Evolutionary conservation across 2,113 vertebrate species (phyloP).

Genomic region (Smithornis capensis): DNA sequence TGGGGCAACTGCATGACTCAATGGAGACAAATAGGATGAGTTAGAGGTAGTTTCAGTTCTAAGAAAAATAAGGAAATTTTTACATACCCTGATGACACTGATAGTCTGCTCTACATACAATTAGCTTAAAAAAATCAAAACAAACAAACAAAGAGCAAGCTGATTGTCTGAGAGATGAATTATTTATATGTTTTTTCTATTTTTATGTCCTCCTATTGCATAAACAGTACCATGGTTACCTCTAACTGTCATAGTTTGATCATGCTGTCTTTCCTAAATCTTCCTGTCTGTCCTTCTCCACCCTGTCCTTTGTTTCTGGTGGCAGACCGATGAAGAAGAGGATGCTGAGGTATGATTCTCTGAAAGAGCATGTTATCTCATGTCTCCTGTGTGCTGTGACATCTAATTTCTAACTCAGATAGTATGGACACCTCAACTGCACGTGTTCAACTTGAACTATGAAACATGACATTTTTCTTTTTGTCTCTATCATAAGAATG

Average conservation of each 20-base stretch:
- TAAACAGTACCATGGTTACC: slow-evolving; percentile 20
- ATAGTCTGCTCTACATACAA: background rate
- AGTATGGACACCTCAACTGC: background rate
- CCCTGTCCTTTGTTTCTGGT: slow-evolving; percentile 57
- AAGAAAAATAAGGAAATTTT: background rate
- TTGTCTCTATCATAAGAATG: background rate
- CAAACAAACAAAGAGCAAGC: background rate
- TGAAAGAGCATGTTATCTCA: slow-evolving; percentile 36
- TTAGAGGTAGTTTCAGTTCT: background rate
- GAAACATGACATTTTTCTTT: slow-evolving; percentile 17
- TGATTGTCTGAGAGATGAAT: background rate
- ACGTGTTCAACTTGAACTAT: background rate
- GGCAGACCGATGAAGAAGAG: slow-evolving; percentile 92
- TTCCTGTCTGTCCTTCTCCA: slow-evolving; percentile 69
- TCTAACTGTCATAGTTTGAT: background rate
- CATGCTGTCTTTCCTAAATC: slow-evolving; percentile 61
- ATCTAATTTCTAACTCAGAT: slow-evolving; percentile 38
- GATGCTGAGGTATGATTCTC: slow-evolving; percentile 82
- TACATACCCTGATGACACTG: background rate
- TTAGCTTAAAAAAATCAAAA: background rate
- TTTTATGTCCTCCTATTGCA: background rate
- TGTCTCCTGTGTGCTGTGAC: slow-evolving; percentile 30
- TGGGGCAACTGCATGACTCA: background rate
- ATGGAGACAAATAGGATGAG: background rate
- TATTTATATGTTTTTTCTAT: background rate